Conservation (phyloP, 53 echinoderm and acorn worm genomes). For the Paracentrotus lividus region DNA sequence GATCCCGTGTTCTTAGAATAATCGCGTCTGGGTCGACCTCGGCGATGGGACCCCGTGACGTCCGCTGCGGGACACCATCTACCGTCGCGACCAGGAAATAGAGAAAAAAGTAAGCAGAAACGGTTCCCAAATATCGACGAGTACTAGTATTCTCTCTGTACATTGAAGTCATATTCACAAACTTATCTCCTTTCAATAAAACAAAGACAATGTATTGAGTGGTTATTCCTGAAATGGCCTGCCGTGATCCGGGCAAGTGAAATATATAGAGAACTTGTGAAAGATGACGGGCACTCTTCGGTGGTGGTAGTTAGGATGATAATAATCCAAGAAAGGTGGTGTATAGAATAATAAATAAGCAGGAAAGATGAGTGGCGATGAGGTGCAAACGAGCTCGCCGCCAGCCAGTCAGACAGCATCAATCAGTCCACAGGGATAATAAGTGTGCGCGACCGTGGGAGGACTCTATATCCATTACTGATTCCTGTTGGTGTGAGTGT, state of each 20-base stretch:
- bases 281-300: background rate
- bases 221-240: constrained; percentile 32
- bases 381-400: constrained; percentile 39
- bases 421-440: constrained; percentile 7
- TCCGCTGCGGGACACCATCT: constrained; percentile 12
- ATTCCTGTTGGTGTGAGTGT: background rate
- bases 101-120: constrained; percentile 71
- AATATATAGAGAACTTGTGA: constrained; percentile 13
- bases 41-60: constrained; percentile 56
- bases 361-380: constrained; percentile 30
- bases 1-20: constrained; percentile 48
- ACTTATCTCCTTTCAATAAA: constrained; percentile 25
- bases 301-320: background rate
- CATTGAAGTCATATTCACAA: constrained; percentile 47
- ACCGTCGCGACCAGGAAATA: constrained; percentile 10
- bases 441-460: constrained; percentile 44
- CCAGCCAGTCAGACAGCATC: constrained; percentile 22
- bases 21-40: constrained; percentile 62
- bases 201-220: constrained; percentile 23
- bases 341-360: constrained; percentile 23
- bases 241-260: background rate
- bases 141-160: constrained; percentile 39
- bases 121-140: constrained; percentile 12
- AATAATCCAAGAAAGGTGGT: constrained; percentile 30
- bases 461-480: constrained; percentile 33